Base-by-base conservation (phyloP, 2,797 vertebrate genomes). In the Margarornis squamiger region DNA sequence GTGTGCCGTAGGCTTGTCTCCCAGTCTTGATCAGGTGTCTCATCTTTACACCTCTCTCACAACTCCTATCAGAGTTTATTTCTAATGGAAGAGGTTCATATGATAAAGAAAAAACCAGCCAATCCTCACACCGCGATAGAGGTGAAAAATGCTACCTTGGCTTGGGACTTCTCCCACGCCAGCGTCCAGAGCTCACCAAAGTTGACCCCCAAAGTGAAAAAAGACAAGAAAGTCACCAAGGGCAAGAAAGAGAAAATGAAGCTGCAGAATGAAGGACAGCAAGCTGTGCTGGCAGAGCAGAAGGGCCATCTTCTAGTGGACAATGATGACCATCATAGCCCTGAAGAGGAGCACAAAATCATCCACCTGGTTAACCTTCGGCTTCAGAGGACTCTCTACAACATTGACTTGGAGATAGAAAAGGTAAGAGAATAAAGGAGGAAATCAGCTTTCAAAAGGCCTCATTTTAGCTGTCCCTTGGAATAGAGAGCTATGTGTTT, bases 61-160 rank as follows among this genome's bases (percentile, higher is more conserved):
- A 98, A 98, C 98, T 98, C 97, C 98, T 98, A 98, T 98, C 98
- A 99, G 99, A 99, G 98, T 98, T 98, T 99, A 97, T 98, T 99
- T 98, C 97, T 99, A 98, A 98, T 99, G 98, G 98, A 99, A 41
- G 99, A 99, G 98, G 98, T 99, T 95, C 98, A 98, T 96, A 98
- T 98, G 93, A 96, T 98, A 98, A 98, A 98, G 97, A 98, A 98
- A 96, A 97, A 97, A 95, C 98, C 99, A 97, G 93, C 97, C 96
- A 98, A 98, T 95, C 98, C 98, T 97, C 97, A 97, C 79, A 97
- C 98, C 96, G 98, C 98, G 75, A 98, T 99, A 97, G 98, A 99
- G 98, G 97, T 99, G 97, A 98, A 97, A 88, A 98, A 98, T 65
- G 99, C 98, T 95, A 99, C 98, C 91, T 98, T 99, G 97, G 99